These are phyloP conservation scores for Sphaerophoria taeniata DNA, from an alignment of 2,888 invertebrate species.

Conservation along the genomic window DNA sequence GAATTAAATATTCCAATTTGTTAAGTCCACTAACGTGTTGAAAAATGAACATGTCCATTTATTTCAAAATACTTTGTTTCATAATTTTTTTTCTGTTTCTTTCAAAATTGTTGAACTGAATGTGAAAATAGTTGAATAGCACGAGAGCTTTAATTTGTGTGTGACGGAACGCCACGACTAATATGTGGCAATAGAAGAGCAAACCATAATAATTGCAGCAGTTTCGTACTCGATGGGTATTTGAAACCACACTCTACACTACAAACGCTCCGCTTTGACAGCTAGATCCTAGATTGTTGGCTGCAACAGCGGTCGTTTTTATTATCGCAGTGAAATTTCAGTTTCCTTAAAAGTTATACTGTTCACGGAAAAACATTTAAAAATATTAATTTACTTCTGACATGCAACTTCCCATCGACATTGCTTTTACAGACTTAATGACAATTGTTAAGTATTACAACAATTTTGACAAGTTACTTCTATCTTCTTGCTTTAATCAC, in stretches of 20 bases:
- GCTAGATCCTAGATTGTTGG: too few relatives aligned
- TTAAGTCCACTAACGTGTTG: too few relatives aligned
- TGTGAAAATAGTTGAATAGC: constrained; percentile 42
- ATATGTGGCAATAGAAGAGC: background rate
- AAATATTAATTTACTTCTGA: background rate
- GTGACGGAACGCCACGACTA: background rate
- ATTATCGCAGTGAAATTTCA: background rate
- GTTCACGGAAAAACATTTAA: background rate
- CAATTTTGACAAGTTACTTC: background rate
- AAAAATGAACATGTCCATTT: constrained; percentile 8
- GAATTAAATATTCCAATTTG: too few relatives aligned
- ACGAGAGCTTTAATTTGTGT: constrained; percentile 43
- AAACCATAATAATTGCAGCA: constrained; percentile 7
- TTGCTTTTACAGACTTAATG: background rate
- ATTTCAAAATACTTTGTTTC: background rate
- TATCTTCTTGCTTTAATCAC: background rate
- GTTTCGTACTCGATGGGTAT: background rate
- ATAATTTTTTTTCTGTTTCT: background rate
- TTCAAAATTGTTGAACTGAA: constrained; percentile 14
- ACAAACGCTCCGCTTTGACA: too few relatives aligned
- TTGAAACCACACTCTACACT: background rate
- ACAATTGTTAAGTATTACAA: background rate
- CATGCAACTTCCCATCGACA: background rate
- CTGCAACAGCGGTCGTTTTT: background rate
- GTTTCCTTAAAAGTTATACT: background rate